Conservation (phyloP, 1,140 invertebrate genomes). For the Coelopa frigida region DNA sequence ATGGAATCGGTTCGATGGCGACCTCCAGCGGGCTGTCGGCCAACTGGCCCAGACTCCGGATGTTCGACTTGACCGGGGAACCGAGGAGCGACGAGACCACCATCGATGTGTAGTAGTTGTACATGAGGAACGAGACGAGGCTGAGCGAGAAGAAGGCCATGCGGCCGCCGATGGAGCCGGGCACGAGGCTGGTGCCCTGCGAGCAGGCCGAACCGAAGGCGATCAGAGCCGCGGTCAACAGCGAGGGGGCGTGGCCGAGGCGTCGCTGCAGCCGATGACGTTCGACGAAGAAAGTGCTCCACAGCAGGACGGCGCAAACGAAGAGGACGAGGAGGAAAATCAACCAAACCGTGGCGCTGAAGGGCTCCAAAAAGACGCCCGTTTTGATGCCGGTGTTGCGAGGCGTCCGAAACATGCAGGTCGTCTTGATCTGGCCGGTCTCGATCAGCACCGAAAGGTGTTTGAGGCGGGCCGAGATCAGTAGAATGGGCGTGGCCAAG, state of each 20-base stretch:
- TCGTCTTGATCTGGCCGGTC: conserved; percentile 25
- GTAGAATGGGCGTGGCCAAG: conserved; percentile 22
- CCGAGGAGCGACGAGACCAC: conserved; percentile 36
- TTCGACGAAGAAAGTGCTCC: conserved; percentile 29
- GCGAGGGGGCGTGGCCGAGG: conserved; percentile 26
- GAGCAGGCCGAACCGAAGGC: conserved; percentile 36
- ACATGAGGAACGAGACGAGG: conserved; percentile 36
- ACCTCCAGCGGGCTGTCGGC: conserved; percentile 33
- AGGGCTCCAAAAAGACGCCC: conserved; percentile 33
- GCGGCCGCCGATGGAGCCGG: conserved; percentile 28
- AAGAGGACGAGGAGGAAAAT: conserved; percentile 22
- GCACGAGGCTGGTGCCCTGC: conserved; percentile 30
- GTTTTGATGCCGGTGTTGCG: conserved; percentile 29
- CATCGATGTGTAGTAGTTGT: conserved; percentile 41
- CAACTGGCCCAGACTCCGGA: conserved; percentile 30
- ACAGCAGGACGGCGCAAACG: conserved; percentile 23
- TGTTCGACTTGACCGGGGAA: conserved; percentile 36
- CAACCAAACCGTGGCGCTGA: conserved; percentile 28
- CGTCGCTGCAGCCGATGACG: conserved; percentile 18
- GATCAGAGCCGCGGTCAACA: conserved; percentile 25
- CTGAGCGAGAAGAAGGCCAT: conserved; percentile 28
- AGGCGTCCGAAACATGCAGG: conserved; percentile 38
- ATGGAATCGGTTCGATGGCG: conserved; percentile 30
- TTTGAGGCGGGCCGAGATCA: conserved; percentile 22
- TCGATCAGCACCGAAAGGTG: conserved; percentile 25